These are phyloP conservation scores for Acanthosepion lycidas DNA, from an alignment of 2,888 invertebrate genomes.

Conservation along the genomic window DNA sequence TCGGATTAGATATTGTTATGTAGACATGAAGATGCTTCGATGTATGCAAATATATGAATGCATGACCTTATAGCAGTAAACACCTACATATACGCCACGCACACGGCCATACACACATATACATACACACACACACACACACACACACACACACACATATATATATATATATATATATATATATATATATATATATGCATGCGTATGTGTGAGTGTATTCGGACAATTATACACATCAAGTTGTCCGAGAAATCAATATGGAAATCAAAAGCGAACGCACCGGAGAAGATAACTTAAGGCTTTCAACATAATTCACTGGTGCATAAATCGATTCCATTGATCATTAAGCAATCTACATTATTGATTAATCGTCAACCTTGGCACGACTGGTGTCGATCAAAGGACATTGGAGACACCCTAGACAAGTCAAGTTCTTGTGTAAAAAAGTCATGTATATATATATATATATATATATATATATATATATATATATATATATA, in stretches of 20 bases:
- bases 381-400: slow-evolving; percentile 21
- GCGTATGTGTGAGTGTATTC: not conserved
- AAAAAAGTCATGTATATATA: not conserved
- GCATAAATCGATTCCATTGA: not conserved
- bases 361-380: slow-evolving; percentile 33
- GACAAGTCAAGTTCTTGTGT: not conserved
- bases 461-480: not conserved
- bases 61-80: no score
- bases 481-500: not conserved
- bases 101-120: no score
- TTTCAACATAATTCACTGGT: not conserved
- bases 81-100: no score
- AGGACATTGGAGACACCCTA: not conserved
- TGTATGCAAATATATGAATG: no score
- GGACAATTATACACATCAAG: not conserved
- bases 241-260: not conserved
- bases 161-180: not conserved
- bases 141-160: not conserved
- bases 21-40: no score
- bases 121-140: no score
- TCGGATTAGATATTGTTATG: no score
- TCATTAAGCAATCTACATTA: slow-evolving; percentile 22
- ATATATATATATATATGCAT: not conserved
- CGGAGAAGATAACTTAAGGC: not conserved
- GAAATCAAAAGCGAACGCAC: slow-evolving; percentile 33